These are phyloP conservation scores for Calosoma granatense DNA, from an alignment of 1,140 invertebrate species.

Conservation along the genomic window DNA sequence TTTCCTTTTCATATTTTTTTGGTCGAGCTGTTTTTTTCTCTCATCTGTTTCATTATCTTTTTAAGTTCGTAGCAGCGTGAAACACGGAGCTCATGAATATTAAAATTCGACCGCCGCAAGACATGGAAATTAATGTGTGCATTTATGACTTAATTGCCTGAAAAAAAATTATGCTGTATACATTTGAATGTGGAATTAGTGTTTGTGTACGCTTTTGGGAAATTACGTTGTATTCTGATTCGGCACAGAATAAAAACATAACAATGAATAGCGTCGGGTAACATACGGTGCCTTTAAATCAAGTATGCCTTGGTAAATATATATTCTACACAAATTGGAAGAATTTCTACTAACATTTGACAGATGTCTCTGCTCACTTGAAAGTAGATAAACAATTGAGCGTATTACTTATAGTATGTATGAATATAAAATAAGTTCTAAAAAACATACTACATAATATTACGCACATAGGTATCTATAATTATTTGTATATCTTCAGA, in stretches of 20 bases:
- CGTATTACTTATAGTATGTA: too few relatives aligned
- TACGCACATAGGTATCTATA: too few relatives aligned
- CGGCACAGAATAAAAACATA: neutral
- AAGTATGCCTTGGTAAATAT: neutral
- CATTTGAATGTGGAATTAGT: neutral
- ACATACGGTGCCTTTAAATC: neutral
- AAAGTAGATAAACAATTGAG: too few relatives aligned
- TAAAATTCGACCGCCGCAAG: neutral
- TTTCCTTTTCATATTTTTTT: neutral
- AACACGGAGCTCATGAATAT: neutral
- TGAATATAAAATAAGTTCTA: too few relatives aligned
- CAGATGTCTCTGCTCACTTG: too few relatives aligned
- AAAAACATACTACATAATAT: too few relatives aligned
- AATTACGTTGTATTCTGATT: neutral
- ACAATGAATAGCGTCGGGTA: neutral
- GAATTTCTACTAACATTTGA: too few relatives aligned
- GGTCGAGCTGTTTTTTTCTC: neutral
- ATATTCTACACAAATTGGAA: too few relatives aligned
- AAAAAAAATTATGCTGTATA: neutral
- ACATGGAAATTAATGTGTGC: neutral
- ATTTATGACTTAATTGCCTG: neutral
- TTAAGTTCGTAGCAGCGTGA: neutral
- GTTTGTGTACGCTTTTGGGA: neutral
- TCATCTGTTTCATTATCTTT: neutral
- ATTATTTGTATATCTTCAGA: too few relatives aligned